Evolutionary conservation across 2,113 vertebrate genomes (phyloP), one percentile per base, ranked within the genome.

Genomic region (Eurystomus gularis): DNA sequence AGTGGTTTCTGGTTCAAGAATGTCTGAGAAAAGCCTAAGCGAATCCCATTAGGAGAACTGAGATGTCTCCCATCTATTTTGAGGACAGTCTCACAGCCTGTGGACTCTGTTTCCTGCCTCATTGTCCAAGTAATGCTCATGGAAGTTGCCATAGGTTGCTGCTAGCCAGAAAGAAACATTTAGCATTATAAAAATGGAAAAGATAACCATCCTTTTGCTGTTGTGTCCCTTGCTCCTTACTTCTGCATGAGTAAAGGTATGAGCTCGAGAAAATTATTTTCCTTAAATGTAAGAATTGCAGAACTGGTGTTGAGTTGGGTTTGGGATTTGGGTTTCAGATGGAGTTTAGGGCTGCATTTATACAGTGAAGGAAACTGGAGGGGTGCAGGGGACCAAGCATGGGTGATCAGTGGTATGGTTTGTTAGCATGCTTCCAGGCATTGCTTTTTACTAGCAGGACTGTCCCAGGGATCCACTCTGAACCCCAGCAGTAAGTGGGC

Each of bases 271-370:
- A 48, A 68, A 61, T 1, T 0, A 14, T 49, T 83, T 51, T n/a
- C 44, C 24, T 83, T 29, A 37, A 49, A 7, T 33, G 9, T 16
- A 44, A 84, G 33, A 51, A 65, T 5, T 29, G 7, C 29, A 57
- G 23, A 65, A 2, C 5, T 39, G 3, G 2, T 3, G 2, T 1
- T 35, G 13, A 29, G 1, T 0, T 77, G 29, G 26, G 11, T 39
- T 91, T 68, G 24, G 37, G 46, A 33, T 82, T 39, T 88, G 29
- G 25, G 29, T 28, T 80, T 25, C 10, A 23, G 11, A 0, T 61
- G 31, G 46, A 61, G 19, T 73, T 81, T 23, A 44, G 33, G 40
- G 54, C 13, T 91, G 16, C 10, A 9, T n/a, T 91, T 73, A 26
- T 44, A 5, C 1, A 1, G 10, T 65, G 55, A 35, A 42, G 12